Evolutionary conservation across 2,888 invertebrate genomes (phyloP), one percentile per base, ranked within the genome.

Genomic region (Rhamphomyia laevipes): DNA sequence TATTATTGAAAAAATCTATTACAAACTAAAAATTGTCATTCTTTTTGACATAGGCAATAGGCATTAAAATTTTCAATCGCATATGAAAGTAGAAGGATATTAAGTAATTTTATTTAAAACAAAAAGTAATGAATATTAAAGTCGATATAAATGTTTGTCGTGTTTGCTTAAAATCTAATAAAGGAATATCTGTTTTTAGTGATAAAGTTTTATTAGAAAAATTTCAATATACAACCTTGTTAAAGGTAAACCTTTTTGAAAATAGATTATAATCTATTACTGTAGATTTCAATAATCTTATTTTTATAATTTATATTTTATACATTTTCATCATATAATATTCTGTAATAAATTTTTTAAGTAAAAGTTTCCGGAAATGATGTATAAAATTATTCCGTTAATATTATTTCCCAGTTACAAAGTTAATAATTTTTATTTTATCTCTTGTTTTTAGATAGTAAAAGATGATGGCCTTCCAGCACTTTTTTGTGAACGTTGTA

Each of bases 91-190:
- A n/a, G n/a, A n/a, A n/a, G n/a, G 9, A 27, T 27, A 7, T 27
- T 27, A 7, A 5, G 23, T 27, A 21, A 27, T 27, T 27, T 27
- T 27, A 27, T 27, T 9, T 7, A 27, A 27, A 27, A 9, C 2
- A 27, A 27, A 27, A 2, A 15, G 51, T 47, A 49, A 63, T 64
- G 64, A 61, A 58, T 59, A 59, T 61, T 40, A 56, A 60, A 56
- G 59, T 63, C 16, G 62, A 62, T 57, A 61, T 65, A 41, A 61
- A 58, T 49, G 59, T 63, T 33, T 65, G 65, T 41, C 58, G 65
- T 5, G 61, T 63, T 37, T 65, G 65, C 45, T 58, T 64, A 59
- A 60, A 63, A 54, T 55, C 61, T 4, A 60, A 61, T 16, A 49
- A 51, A n/a, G 60, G 61, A 5, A 41, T 46, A 33, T 58, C 59